phyloP scores from a whole-genome alignment of 2,888 invertebrate genomes.

The Sinohyriopsis cumingii region DNA sequence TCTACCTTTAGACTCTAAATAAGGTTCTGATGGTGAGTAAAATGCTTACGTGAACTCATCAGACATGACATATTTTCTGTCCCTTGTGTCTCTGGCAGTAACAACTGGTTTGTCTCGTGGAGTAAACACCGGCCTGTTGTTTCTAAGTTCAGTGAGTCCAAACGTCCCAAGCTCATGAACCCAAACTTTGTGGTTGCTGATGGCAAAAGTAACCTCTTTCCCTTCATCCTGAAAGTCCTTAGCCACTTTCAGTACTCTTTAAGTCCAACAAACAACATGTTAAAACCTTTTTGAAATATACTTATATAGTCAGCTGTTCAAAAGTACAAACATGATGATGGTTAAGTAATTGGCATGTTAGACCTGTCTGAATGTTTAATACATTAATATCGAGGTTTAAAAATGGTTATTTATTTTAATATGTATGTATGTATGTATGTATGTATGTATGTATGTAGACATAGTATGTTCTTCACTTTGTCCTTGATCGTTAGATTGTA shows the following conservation, averaged over 20 bases:
- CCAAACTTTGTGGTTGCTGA: constrained; percentile 95
- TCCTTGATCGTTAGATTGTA: too few species aligned
- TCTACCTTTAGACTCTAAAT: too few species aligned
- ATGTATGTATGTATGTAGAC: too few species aligned
- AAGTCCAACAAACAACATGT: constrained; percentile 2
- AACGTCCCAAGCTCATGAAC: constrained; percentile 94
- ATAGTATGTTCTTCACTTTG: too few species aligned
- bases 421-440: too few species aligned
- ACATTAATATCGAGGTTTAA: too few species aligned
- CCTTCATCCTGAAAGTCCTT: constrained; percentile 78
- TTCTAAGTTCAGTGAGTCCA: constrained; percentile 86
- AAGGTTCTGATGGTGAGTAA: not conserved
- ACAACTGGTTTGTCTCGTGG: constrained; percentile 83
- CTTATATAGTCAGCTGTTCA: not conserved
- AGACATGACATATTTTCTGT: constrained; percentile 89
- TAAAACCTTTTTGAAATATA: not conserved
- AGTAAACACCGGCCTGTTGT: constrained; percentile 91
- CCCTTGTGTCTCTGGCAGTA: constrained; percentile 58
- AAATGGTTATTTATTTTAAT: too few species aligned
- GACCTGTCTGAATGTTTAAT: too few species aligned
- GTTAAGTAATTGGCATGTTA: too few species aligned
- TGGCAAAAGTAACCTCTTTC: constrained; percentile 84
- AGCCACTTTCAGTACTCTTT: constrained; percentile 89
- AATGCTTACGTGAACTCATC: constrained; percentile 87
- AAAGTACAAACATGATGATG: too few species aligned